A percentile compares a stretch with the other conserved stretches of the same genome.
Conservation (phyloP, 1,140 invertebrate species). For the Protaetia brevitarsis region DNA sequence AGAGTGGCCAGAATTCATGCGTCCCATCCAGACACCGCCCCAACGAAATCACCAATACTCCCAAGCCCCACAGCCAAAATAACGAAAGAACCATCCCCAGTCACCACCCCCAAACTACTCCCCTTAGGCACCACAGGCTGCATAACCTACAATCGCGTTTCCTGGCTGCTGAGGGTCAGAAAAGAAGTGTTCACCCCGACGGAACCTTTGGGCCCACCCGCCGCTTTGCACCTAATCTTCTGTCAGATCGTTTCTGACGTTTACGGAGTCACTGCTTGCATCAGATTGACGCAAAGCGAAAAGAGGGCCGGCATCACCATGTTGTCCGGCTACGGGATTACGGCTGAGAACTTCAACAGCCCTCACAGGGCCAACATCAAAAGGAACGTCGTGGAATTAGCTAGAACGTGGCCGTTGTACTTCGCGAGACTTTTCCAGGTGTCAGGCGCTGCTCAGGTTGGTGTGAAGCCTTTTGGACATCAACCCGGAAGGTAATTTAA, state of each 20-base stretch:
- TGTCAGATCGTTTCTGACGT: slow-evolving; percentile 85
- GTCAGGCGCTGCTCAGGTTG: slow-evolving; percentile 63
- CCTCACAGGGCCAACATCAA: slow-evolving; percentile 78
- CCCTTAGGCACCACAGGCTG: slow-evolving; percentile 63
- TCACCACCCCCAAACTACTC: slow-evolving; percentile 40
- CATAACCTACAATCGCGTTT: slow-evolving; percentile 84
- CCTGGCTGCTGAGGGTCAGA: slow-evolving; percentile 85
- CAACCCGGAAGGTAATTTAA: background rate
- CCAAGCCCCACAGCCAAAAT: slow-evolving; percentile 21
- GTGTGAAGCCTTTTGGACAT: background rate
- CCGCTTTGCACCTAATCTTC: slow-evolving; percentile 86
- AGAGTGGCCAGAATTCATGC: slow-evolving; percentile 68
- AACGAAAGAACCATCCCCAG: slow-evolving; percentile 38
- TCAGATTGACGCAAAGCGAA: slow-evolving; percentile 80
- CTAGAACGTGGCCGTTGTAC: slow-evolving; percentile 89
- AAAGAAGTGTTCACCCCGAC: slow-evolving; percentile 93
- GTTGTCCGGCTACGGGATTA: slow-evolving; percentile 80
- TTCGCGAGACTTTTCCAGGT: slow-evolving; percentile 89
- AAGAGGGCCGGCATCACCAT: slow-evolving; percentile 76
- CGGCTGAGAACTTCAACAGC: slow-evolving; percentile 66
- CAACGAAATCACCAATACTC: slow-evolving; percentile 42
- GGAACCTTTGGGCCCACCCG: slow-evolving; percentile 79
- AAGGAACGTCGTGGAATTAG: slow-evolving; percentile 86
- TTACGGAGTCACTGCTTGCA: slow-evolving; percentile 68
- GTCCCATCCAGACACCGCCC: slow-evolving; percentile 60